Evolutionary conservation across 2,888 invertebrate genomes (phyloP).

Genomic region (Scaptomyza flava): DNA sequence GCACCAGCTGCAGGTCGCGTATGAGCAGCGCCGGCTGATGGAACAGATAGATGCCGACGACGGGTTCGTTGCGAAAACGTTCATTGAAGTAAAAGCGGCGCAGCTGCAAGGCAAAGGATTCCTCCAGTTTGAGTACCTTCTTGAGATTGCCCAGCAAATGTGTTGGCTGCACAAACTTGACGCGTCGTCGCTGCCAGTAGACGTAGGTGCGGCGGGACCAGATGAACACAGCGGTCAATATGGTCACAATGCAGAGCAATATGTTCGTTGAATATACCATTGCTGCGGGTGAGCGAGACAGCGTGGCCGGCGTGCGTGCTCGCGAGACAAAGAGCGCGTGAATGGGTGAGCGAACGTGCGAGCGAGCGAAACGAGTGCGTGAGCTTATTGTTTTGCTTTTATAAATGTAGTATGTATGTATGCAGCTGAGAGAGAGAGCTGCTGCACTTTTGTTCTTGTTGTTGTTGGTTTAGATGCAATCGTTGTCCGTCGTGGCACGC

Average conservation of each 20-base stretch:
- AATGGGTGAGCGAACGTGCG: background rate
- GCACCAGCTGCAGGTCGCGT: constrained; percentile 84
- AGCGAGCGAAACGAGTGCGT: background rate
- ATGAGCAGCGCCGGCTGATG: constrained; percentile 84
- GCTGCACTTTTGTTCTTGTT: background rate
- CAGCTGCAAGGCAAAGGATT: constrained; percentile 81
- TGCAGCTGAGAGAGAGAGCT: constrained; percentile 1
- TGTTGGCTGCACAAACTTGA: constrained; percentile 83
- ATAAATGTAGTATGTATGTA: no score
- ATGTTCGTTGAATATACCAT: constrained; percentile 81
- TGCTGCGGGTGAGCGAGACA: constrained; percentile 39
- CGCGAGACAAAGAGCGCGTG: constrained; percentile 4
- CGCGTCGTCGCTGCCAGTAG: constrained; percentile 83
- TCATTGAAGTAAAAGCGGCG: constrained; percentile 82
- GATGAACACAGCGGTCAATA: constrained; percentile 73
- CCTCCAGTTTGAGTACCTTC: constrained; percentile 81
- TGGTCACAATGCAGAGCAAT: constrained; percentile 75
- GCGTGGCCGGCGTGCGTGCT: constrained; percentile 18
- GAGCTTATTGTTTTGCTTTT: constrained; percentile 13
- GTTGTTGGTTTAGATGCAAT: constrained; percentile 17
- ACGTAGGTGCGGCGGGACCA: constrained; percentile 84
- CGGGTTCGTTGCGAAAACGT: constrained; percentile 66
- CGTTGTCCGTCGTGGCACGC: constrained; percentile 52
- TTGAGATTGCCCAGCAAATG: constrained; percentile 84
- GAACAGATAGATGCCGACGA: constrained; percentile 84